Evolutionary conservation across 2,888 invertebrate species (phyloP).

Genomic region (Lasioglossum calceatum): DNA sequence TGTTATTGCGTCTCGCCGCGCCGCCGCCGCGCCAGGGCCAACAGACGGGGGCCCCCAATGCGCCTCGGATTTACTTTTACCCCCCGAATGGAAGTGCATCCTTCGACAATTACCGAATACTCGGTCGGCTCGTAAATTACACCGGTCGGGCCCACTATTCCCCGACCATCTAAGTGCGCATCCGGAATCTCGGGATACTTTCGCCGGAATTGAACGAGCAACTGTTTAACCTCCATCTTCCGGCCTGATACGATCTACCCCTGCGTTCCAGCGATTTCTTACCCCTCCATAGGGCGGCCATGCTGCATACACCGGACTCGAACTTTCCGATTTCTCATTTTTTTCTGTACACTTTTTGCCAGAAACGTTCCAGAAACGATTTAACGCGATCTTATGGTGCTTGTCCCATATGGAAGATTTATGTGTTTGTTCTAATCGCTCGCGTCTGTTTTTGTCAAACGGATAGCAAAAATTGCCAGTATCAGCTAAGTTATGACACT

Average conservation of each 20-base stretch:
- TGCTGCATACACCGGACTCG: background rate
- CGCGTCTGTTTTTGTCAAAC: no score
- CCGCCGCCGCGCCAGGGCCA: background rate
- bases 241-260: slow-evolving; percentile 46
- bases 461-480: no score
- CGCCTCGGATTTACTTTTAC: slow-evolving; percentile 23
- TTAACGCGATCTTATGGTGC: background rate
- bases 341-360: background rate
- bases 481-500: no score
- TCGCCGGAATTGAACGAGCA: slow-evolving; percentile 48
- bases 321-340: background rate
- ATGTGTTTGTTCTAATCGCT: no score
- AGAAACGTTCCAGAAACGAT: background rate
- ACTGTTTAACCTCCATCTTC: slow-evolving; percentile 64
- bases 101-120: slow-evolving; percentile 7
- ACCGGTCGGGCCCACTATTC: slow-evolving; percentile 72
- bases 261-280: background rate
- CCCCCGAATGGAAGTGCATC: background rate
- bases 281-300: background rate
- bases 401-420: background rate
- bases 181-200: slow-evolving; percentile 52
- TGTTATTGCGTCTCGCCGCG: background rate
- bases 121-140: slow-evolving; percentile 70
- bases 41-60: background rate
- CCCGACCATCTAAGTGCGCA: slow-evolving; percentile 71